A percentile compares a stretch with the other conserved stretches of the same genome.
Conservation (phyloP, 92 coral and sea anemone genomes). For the Phymanthus crucifer region DNA sequence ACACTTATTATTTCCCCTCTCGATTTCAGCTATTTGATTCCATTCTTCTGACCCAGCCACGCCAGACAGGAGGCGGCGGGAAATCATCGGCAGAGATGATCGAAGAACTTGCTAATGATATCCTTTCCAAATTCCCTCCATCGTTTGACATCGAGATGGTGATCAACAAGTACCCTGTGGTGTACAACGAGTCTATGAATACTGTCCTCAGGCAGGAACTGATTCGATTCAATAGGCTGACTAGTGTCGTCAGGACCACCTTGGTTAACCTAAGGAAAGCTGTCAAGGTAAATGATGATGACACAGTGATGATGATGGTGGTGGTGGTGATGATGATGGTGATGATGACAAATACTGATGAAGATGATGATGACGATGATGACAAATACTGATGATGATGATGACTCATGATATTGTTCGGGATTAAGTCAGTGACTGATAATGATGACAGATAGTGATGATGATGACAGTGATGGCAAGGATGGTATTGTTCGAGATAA, state of each 20-base stretch:
- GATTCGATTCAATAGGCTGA: slow-evolving; percentile 92
- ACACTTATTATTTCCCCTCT: not conserved
- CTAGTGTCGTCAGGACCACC: slow-evolving; percentile 84
- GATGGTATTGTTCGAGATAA: not conserved
- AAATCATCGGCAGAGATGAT: slow-evolving; percentile 97
- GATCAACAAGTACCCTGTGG: slow-evolving; percentile 88
- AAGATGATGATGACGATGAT: not conserved
- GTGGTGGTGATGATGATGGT: not conserved
- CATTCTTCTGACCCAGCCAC: slow-evolving; percentile 93
- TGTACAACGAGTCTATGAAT: slow-evolving; percentile 98
- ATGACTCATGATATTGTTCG: not conserved
- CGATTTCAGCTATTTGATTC: slow-evolving; percentile 78
- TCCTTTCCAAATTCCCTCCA: slow-evolving; percentile 93
- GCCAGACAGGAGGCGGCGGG: slow-evolving; percentile 98
- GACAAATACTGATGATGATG: not conserved
- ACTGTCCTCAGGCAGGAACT: slow-evolving; percentile 96
- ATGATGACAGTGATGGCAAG: not conserved
- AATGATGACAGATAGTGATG: not conserved
- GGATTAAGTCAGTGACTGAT: not conserved
- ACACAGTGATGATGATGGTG: not conserved
- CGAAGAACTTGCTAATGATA: slow-evolving; percentile 93
- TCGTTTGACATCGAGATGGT: slow-evolving; percentile 92
- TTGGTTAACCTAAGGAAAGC: slow-evolving; percentile 88
- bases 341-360: not conserved
- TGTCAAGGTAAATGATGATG: slow-evolving; percentile 68